Percentiles rank a stretch among this genome's conserved stretches.
Conservation (phyloP, 2,113 vertebrate genomes). For the Ploceus nigricollis region DNA sequence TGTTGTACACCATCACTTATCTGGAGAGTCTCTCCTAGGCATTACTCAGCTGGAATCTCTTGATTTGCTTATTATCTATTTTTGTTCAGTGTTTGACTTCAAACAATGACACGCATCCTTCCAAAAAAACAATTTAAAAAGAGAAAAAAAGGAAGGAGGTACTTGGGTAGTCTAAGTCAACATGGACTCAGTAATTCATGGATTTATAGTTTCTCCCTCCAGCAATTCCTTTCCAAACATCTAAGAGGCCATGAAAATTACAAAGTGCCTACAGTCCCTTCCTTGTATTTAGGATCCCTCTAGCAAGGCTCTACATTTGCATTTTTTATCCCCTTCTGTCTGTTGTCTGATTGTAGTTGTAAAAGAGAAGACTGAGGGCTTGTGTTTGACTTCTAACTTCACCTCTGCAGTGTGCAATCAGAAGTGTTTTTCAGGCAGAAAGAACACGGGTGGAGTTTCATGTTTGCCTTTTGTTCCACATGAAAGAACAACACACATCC, state of each 20-base stretch:
- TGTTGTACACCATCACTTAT: neutral
- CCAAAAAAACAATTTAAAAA: neutral
- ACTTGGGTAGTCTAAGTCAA: neutral
- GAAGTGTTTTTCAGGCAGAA: constrained; percentile 49
- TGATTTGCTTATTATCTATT: neutral
- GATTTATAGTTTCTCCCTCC: neutral
- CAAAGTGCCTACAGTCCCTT: neutral
- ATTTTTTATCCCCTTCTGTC: neutral
- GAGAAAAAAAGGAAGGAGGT: accelerated
- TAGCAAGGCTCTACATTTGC: neutral
- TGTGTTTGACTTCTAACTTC: constrained; percentile 36
- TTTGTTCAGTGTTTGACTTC: neutral
- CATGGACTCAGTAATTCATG: neutral
- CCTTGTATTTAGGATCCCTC: neutral
- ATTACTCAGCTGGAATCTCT: neutral
- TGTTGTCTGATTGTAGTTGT: neutral
- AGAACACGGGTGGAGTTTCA: constrained; percentile 12
- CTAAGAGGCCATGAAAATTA: neutral
- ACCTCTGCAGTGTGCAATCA: constrained; percentile 35
- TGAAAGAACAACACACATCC: constrained; percentile 11
- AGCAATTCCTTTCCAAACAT: neutral
- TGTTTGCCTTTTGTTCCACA: constrained; percentile 53
- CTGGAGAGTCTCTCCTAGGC: neutral
- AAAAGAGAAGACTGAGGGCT: neutral
- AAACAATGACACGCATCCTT: neutral